phyloP scores from a whole-genome alignment of 2,888 invertebrate genomes.

The Folsomia manolachei region DNA sequence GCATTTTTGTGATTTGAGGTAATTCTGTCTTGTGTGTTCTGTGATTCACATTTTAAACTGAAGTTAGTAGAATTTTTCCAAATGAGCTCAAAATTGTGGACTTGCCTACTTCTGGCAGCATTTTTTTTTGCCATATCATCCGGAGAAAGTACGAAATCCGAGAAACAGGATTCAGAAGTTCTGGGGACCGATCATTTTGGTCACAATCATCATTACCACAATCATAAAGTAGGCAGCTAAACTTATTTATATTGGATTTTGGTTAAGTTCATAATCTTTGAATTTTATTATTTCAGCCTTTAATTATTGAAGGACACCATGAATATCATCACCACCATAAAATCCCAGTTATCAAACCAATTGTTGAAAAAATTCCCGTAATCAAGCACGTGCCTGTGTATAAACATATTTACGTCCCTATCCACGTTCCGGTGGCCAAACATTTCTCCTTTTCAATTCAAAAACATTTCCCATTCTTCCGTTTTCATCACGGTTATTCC shows the following conservation, averaged over 20 bases:
- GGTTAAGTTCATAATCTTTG: neutral
- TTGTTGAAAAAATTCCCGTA: neutral
- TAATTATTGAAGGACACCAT: neutral
- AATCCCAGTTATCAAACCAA: neutral
- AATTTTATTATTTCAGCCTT: neutral
- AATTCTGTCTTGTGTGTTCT: too few species aligned
- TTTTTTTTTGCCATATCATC: too few species aligned
- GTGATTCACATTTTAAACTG: too few species aligned
- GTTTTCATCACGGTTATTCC: neutral
- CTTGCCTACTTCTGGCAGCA: too few species aligned
- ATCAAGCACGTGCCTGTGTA: neutral
- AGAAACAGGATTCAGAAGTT: neutral
- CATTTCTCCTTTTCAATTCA: slow-evolving; percentile 11
- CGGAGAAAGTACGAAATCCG: too few species aligned
- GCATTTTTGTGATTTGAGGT: too few species aligned
- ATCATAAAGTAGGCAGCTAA: too few species aligned
- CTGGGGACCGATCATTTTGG: neutral
- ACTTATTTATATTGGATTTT: too few species aligned
- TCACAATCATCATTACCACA: neutral
- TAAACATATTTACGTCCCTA: slow-evolving; percentile 3
- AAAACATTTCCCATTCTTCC: neutral
- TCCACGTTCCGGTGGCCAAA: slow-evolving; percentile 11
- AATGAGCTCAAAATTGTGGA: too few species aligned
- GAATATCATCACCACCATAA: slow-evolving; percentile 5
- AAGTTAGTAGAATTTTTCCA: too few species aligned